Conservation (phyloP, 2,113 vertebrate species). For the Equus przewalskii region DNA sequence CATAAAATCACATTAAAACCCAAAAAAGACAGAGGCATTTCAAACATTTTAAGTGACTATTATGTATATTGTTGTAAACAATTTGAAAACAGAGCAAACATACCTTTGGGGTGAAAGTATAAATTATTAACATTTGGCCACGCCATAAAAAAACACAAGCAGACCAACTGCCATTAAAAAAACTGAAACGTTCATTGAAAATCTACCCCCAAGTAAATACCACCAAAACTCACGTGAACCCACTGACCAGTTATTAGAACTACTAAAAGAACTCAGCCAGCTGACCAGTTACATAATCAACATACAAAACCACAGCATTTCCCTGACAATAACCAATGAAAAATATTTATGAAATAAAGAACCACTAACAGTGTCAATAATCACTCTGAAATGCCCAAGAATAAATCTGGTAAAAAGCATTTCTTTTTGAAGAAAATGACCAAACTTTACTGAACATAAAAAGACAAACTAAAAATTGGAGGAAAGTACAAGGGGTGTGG, state of each 20-base stretch:
- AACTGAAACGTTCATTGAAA: constrained; percentile 55
- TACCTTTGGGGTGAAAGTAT: background rate
- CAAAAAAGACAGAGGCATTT: background rate
- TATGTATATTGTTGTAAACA: background rate
- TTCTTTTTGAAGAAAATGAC: constrained; percentile 33
- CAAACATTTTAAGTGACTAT: background rate
- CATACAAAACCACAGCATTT: constrained; percentile 21
- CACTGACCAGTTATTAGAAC: background rate
- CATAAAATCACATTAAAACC: background rate
- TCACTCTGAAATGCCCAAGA: background rate
- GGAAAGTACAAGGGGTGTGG: background rate
- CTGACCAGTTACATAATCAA: background rate
- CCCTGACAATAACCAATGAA: constrained; percentile 30
- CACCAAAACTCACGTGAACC: background rate
- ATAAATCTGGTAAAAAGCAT: background rate
- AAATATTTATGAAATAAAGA: constrained; percentile 54
- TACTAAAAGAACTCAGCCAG: constrained; percentile 38
- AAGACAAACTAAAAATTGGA: background rate
- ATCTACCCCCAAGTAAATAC: background rate
- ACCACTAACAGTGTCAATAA: background rate
- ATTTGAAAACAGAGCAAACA: constrained; percentile 42
- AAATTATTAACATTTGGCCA: background rate
- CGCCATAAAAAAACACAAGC: constrained; percentile 27
- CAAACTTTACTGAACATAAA: background rate
- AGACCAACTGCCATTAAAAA: background rate